Conservation (phyloP, 2,113 vertebrate genomes). For the Perognathus longimembris region DNA sequence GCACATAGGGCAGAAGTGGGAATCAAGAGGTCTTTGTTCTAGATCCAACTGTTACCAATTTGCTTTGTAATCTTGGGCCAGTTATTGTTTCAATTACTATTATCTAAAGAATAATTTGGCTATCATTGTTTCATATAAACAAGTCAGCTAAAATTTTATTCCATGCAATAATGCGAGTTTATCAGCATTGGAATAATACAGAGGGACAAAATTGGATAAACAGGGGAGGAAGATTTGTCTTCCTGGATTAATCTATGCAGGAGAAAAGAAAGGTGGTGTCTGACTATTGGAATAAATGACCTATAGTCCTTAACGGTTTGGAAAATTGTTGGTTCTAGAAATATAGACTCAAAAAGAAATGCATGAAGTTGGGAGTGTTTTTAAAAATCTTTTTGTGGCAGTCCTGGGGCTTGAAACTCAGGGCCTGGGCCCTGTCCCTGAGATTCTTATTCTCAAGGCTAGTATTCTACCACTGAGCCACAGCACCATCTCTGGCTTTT, state of each 20-base stretch:
- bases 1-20: background rate
- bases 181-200: background rate
- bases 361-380: background rate
- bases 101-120: constrained; percentile 40
- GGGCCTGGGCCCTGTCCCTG: too few relatives aligned
- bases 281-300: constrained; percentile 14
- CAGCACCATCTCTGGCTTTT: too few relatives aligned
- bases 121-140: constrained; percentile 14
- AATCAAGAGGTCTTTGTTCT: constrained; percentile 5
- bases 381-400: background rate
- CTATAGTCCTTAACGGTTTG: constrained; percentile 29
- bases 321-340: constrained; percentile 26
- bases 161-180: background rate
- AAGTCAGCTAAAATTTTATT: background rate
- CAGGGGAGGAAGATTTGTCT: background rate
- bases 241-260: background rate
- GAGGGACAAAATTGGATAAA: constrained; percentile 38
- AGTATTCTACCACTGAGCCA: too few relatives aligned
- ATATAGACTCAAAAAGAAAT: constrained; percentile 3
- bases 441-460: too few relatives aligned
- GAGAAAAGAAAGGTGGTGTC: constrained; percentile 1
- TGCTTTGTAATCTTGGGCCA: constrained; percentile 46
- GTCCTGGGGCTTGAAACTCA: too few relatives aligned
- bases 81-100: constrained; percentile 49
- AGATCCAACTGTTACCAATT: constrained; percentile 26